Conservation (phyloP, 1,140 invertebrate species). For the Stenopsyche tienmushanensis region DNA sequence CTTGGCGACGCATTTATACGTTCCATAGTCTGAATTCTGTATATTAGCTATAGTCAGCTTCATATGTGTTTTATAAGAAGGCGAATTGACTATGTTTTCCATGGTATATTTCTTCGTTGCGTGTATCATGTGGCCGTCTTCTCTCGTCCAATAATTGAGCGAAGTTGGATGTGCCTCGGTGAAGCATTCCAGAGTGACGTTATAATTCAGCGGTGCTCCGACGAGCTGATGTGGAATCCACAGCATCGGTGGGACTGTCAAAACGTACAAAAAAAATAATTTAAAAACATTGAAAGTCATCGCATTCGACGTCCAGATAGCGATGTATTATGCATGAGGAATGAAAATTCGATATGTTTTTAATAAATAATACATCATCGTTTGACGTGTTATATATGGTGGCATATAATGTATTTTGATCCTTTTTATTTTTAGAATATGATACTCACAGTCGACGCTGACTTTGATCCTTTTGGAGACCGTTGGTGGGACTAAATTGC, state of each 20-base stretch:
- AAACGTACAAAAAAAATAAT: conserved; percentile 3
- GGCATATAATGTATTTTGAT: no score
- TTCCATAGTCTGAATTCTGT: conserved; percentile 76
- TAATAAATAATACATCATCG: no score
- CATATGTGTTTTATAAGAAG: conserved; percentile 83
- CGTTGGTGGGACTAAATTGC: conserved; percentile 72
- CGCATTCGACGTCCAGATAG: no score
- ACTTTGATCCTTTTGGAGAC: conserved; percentile 91
- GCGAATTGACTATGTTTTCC: conserved; percentile 66
- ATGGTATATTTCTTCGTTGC: conserved; percentile 79
- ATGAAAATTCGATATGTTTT: no score
- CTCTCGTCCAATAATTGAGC: conserved; percentile 88
- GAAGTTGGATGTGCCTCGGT: conserved; percentile 89
- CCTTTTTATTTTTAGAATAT: not conserved
- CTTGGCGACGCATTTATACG: conserved; percentile 90
- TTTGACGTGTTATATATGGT: no score
- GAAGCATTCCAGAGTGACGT: conserved; percentile 83
- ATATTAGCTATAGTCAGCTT: conserved; percentile 74
- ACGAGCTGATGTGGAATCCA: conserved; percentile 90
- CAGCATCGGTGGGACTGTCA: conserved; percentile 83
- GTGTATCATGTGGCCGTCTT: conserved; percentile 86
- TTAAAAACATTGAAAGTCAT: not conserved
- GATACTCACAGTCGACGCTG: conserved; percentile 90
- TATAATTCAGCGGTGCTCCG: conserved; percentile 75
- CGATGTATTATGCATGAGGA: no score